phyloP scores from a whole-genome alignment of 2,113 vertebrate species.

The Amia ocellicauda region DNA sequence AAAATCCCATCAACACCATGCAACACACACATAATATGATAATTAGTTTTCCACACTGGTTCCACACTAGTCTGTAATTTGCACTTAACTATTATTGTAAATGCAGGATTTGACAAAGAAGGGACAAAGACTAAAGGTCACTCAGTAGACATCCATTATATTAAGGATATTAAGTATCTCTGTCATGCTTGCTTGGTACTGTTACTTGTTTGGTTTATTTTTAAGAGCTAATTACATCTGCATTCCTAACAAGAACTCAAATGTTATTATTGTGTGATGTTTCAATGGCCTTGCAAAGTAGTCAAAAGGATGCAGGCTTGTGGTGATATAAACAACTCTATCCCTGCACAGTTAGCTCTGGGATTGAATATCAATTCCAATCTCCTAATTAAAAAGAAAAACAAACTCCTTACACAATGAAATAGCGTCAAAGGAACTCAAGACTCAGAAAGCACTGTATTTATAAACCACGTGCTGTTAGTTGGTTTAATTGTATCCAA shows the following conservation, averaged over 20 bases:
- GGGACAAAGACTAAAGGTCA: conserved; percentile 28
- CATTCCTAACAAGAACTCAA: conserved; percentile 18
- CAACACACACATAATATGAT: too few relatives aligned
- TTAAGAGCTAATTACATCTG: conserved; percentile 7
- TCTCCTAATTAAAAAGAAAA: conserved; percentile 6
- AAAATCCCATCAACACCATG: neutral
- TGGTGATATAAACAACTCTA: conserved; percentile 17
- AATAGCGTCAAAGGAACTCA: too few relatives aligned
- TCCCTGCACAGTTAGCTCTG: neutral
- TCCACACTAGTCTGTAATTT: conserved; percentile 6
- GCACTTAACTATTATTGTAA: neutral
- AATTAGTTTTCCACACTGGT: too few relatives aligned
- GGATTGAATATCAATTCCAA: conserved; percentile 1
- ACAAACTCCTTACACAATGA: neutral
- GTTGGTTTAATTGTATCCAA: too few relatives aligned
- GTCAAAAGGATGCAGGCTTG: conserved; percentile 8
- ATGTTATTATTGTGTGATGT: conserved; percentile 2
- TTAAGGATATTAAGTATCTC: conserved; percentile 19
- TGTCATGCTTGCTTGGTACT: neutral
- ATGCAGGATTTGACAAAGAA: neutral
- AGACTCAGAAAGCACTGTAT: too few relatives aligned
- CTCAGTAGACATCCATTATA: conserved; percentile 18
- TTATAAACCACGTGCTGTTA: too few relatives aligned
- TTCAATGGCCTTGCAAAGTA: neutral
- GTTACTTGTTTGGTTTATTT: too few relatives aligned